Conservation (phyloP, 2,888 invertebrate genomes). For the Drosophila niveifrons region DNA sequence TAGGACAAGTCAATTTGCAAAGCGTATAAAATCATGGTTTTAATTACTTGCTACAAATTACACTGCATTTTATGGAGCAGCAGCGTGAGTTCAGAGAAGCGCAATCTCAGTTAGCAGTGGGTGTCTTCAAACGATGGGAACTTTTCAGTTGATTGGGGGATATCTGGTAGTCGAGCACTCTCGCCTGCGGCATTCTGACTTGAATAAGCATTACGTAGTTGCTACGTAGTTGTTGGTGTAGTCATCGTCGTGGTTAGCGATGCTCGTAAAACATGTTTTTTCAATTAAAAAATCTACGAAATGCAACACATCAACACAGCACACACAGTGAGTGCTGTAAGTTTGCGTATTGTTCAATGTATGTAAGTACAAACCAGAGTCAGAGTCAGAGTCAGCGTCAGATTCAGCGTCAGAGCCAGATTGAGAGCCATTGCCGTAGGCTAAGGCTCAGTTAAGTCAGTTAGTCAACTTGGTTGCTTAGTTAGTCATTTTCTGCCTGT, state of each 20-base stretch:
- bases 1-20: too few relatives aligned
- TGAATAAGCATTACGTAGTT: slow-evolving; percentile 19
- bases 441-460: slow-evolving; percentile 54
- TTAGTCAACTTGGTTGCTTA: slow-evolving; percentile 53
- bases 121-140: neutral
- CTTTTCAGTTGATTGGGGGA: neutral
- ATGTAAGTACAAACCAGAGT: slow-evolving; percentile 29
- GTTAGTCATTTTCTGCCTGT: slow-evolving; percentile 35
- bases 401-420: slow-evolving; percentile 16
- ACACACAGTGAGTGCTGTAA: slow-evolving; percentile 15
- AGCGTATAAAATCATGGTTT: neutral
- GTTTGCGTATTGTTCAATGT: slow-evolving; percentile 48
- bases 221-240: slow-evolving; percentile 42
- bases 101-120: neutral
- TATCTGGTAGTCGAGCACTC: neutral
- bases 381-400: slow-evolving; percentile 10
- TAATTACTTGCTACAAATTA: neutral
- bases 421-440: slow-evolving; percentile 33
- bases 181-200: slow-evolving; percentile 5
- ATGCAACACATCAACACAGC: slow-evolving; percentile 62
- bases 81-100: neutral
- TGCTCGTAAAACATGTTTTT: slow-evolving; percentile 83
- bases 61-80: neutral
- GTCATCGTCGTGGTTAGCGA: slow-evolving; percentile 75
- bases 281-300: slow-evolving; percentile 81